Conservation (phyloP, 1,140 invertebrate species). For the Triops longicaudatus region DNA sequence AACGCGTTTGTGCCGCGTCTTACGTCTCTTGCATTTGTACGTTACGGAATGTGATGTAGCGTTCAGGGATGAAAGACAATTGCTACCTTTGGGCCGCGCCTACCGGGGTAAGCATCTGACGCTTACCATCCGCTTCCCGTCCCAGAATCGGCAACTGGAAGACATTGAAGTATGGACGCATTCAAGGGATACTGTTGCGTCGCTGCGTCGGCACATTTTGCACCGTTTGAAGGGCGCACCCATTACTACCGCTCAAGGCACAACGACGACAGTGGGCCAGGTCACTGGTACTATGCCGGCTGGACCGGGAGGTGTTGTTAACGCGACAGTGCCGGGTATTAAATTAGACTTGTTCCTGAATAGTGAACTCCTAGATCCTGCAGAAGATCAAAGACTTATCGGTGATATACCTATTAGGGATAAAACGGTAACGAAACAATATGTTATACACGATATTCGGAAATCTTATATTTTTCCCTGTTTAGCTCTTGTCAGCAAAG, state of each 20-base stretch:
- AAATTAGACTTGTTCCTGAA: slow-evolving; percentile 87
- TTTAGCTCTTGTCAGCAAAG: slow-evolving; percentile 74
- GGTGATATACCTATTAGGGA: slow-evolving; percentile 78
- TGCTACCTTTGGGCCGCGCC: slow-evolving; percentile 69
- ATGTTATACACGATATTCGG: no score
- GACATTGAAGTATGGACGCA: slow-evolving; percentile 89
- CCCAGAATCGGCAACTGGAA: slow-evolving; percentile 78
- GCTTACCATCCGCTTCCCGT: slow-evolving; percentile 79
- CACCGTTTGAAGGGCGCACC: slow-evolving; percentile 56
- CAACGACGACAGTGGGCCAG: slow-evolving; percentile 9
- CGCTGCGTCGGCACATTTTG: slow-evolving; percentile 65
- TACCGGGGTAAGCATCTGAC: slow-evolving; percentile 75
- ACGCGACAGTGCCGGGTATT: slow-evolving; percentile 41
- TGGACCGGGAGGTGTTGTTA: slow-evolving; percentile 29
- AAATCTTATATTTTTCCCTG: slow-evolving; percentile 27
- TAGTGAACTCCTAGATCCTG: slow-evolving; percentile 74
- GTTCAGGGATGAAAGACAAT: slow-evolving; percentile 79
- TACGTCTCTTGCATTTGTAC: slow-evolving; percentile 91
- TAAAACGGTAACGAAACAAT: slow-evolving; percentile 85
- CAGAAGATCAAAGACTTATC: slow-evolving; percentile 79
- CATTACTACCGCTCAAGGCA: slow-evolving; percentile 38
- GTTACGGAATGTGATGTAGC: slow-evolving; percentile 90
- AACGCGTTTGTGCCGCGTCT: slow-evolving; percentile 84
- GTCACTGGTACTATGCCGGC: neutral
- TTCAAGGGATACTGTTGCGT: slow-evolving; percentile 82